Base-by-base conservation (phyloP, 2,888 invertebrate species). In the Parascotia fuliginaria region DNA sequence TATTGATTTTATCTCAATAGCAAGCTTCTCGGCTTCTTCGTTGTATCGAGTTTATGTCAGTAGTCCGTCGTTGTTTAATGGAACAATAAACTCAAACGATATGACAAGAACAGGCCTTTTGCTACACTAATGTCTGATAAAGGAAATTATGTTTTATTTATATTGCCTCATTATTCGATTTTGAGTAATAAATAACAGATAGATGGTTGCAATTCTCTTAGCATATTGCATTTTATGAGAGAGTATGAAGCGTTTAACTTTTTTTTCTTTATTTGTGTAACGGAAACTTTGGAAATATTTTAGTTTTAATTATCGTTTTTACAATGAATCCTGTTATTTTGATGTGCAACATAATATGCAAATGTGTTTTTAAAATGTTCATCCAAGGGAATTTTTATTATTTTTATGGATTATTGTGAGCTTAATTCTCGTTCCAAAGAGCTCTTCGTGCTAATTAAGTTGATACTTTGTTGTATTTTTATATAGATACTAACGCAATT, bases 81-180 rank as follows among this genome's bases (percentile, higher is more conserved):
- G 28, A 37, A 53, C 57, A 39, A 38, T 46, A 34, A 43, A 33
- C 28, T 27, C 15, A 36, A 37, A 41, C 32, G 33, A 37, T 34
- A 34, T 42, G 34, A 28, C 27, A 33, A 9, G 33, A 15, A 36
- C 28, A 19, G 16, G 27, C 42, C 36, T 34, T 28, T 28, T 36
- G 28, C 34, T 13, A 12, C 9, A 9, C 4, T 2, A n/a, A 9
- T 34, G 9, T 16, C 6, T 12, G 0, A 36, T 11, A 16, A 16
- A 16, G 1, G 16, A 33, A 15, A 33, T 16, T 33, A 16, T 33
- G 3, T 2, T 33, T 33, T 33, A 33, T 33, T 4, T 9, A 4
- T 2, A 16, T 9, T 0, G 2, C 2, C n/a, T n/a, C 9, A 33
- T n/a, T 9, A 33, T 16, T n/a, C 15, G 3, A 9, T 33, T 33